Conservation (phyloP, 2,888 invertebrate genomes). For the Brachyopa scutellaris region DNA sequence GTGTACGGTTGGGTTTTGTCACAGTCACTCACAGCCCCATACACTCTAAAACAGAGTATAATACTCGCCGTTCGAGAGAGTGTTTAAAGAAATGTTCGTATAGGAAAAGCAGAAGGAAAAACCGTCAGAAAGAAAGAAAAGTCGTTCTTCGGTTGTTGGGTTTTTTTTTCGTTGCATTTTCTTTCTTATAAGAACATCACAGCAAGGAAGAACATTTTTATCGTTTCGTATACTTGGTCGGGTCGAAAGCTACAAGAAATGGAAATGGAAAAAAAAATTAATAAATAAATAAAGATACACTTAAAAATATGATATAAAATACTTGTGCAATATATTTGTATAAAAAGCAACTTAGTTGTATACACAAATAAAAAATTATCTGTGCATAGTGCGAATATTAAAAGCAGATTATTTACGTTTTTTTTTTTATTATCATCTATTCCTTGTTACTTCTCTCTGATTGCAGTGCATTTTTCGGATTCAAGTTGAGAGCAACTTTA, state of each 20-base stretch:
- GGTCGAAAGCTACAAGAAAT: conserved; percentile 7
- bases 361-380: conserved; percentile 17
- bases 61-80: conserved; percentile 64
- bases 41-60: conserved; percentile 57
- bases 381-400: conserved; percentile 20
- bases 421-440: conserved; percentile 19
- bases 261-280: conserved; percentile 9
- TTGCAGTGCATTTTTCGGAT: conserved; percentile 35
- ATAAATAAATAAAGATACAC: neutral
- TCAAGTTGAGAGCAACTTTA: conserved; percentile 37
- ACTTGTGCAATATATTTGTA: conserved; percentile 41
- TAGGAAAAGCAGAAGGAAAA: conserved; percentile 53
- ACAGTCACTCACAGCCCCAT: conserved; percentile 64
- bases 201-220: conserved; percentile 40
- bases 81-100: conserved; percentile 34
- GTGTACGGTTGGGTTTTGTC: conserved; percentile 77
- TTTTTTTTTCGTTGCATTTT: conserved; percentile 23
- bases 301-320: no score
- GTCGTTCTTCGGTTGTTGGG: conserved; percentile 45
- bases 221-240: conserved; percentile 38
- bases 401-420: conserved; percentile 14
- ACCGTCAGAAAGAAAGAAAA: conserved; percentile 62
- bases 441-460: conserved; percentile 36
- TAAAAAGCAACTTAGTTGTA: conserved; percentile 42
- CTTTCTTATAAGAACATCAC: conserved; percentile 61